Conservation (phyloP, 2,113 vertebrate genomes). For the Azemiops feae region DNA sequence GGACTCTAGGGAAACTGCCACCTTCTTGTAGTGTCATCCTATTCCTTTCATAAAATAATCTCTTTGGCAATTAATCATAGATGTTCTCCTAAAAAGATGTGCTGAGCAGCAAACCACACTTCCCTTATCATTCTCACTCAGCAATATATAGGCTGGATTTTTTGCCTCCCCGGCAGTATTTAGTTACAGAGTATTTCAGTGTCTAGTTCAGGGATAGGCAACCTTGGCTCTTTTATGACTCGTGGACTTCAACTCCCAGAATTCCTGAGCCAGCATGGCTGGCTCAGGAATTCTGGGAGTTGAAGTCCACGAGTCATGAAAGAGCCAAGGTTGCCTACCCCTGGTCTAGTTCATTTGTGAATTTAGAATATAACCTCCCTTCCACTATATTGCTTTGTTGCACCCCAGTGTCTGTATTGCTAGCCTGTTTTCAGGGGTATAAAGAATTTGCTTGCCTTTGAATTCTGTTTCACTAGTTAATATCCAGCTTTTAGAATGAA, state of each 20-base stretch:
- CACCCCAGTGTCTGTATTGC: not conserved
- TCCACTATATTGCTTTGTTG: not conserved
- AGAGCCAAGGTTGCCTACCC: no score
- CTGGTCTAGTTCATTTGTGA: not conserved
- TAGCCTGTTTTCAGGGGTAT: not conserved
- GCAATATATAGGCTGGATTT: not conserved
- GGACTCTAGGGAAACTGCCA: not conserved
- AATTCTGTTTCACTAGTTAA: not conserved
- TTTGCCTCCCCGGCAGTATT: not conserved
- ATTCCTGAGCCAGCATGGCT: no score
- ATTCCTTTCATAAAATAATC: not conserved
- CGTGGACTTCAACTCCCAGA: no score
- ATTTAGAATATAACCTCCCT: not conserved
- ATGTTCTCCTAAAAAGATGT: not conserved
- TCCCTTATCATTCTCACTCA: not conserved
- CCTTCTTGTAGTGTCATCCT: not conserved
- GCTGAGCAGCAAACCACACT: not conserved
- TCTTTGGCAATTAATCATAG: not conserved
- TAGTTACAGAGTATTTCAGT: not conserved
- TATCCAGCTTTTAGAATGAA: not conserved
- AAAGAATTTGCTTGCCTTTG: not conserved
- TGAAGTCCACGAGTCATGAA: no score
- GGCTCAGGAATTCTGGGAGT: no score
- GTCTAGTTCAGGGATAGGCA: no score
- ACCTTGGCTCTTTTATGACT: no score